Conservation (phyloP, 2,888 invertebrate genomes). For the Meandrusa payeni region DNA sequence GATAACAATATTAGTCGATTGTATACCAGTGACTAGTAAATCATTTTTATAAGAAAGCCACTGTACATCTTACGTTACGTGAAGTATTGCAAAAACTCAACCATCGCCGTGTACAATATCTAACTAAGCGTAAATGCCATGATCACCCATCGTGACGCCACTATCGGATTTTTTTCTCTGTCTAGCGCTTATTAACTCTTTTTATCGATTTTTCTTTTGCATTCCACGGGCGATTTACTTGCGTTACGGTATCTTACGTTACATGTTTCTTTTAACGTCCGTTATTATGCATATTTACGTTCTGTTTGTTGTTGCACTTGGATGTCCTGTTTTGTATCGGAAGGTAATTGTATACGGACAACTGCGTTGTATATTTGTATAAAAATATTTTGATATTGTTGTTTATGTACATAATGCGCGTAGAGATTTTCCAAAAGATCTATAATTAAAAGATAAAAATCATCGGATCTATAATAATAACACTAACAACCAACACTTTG, state of each 20-base stretch:
- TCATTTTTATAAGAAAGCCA: too few species aligned
- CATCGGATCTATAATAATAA: too few species aligned
- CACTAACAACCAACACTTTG: too few species aligned
- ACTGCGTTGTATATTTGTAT: too few species aligned
- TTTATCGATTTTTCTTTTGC: conserved; percentile 63
- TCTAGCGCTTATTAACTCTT: conserved; percentile 75
- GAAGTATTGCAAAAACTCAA: conserved; percentile 12
- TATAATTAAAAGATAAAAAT: too few species aligned
- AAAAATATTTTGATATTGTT: too few species aligned
- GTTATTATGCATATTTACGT: conserved; percentile 56
- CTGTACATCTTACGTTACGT: conserved; percentile 5
- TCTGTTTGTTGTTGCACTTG: conserved; percentile 13
- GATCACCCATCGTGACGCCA: conserved; percentile 71
- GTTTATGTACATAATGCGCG: too few species aligned
- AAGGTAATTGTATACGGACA: conserved; percentile 3
- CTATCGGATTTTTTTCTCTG: conserved; percentile 60
- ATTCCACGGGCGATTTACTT: conserved; percentile 68
- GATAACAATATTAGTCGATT: too few species aligned
- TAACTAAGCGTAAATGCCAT: conserved; percentile 78
- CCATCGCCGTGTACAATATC: conserved; percentile 53
- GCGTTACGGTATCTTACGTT: conserved; percentile 49
- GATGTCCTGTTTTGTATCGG: conserved; percentile 7
- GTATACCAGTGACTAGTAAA: too few species aligned
- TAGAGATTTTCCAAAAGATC: too few species aligned
- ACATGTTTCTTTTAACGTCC: conserved; percentile 60